Evolutionary conservation across 1,140 invertebrate species (phyloP).

Genomic region (Saccostrea cuccullata): DNA sequence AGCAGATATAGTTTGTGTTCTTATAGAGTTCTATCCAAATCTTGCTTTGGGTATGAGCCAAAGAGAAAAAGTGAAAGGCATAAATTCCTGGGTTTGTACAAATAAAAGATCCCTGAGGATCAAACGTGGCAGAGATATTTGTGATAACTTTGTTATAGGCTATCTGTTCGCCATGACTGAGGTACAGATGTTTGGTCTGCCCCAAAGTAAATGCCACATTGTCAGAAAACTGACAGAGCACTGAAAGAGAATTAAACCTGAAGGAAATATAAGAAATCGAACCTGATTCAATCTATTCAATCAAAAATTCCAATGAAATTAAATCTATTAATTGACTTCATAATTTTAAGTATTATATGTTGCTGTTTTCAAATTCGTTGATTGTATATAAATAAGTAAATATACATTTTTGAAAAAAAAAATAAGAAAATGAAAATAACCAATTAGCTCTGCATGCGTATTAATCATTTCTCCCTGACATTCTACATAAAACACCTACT

Average conservation of each 20-base stretch:
- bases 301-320: too few relatives aligned
- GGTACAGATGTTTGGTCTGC: constrained; percentile 10
- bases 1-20: constrained; percentile 46
- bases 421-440: too few relatives aligned
- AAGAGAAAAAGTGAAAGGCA: constrained; percentile 50
- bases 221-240: not conserved
- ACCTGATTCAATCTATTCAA: too few relatives aligned
- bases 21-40: constrained; percentile 51
- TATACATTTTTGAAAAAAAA: too few relatives aligned
- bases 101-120: constrained; percentile 21
- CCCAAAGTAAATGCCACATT: constrained; percentile 45
- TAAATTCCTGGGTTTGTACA: constrained; percentile 46
- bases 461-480: too few relatives aligned
- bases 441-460: too few relatives aligned
- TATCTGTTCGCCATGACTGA: constrained; percentile 47
- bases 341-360: too few relatives aligned
- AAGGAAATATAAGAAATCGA: too few relatives aligned
- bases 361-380: too few relatives aligned
- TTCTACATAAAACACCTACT: too few relatives aligned
- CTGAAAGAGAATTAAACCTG: not conserved
- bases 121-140: constrained; percentile 7
- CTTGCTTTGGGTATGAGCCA: constrained; percentile 22
- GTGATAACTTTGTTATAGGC: constrained; percentile 47
- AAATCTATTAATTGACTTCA: too few relatives aligned
- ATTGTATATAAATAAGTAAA: too few relatives aligned